phyloP scores from a whole-genome alignment of 2,113 vertebrate genomes.

The Chlorocebus sabaeus region DNA sequence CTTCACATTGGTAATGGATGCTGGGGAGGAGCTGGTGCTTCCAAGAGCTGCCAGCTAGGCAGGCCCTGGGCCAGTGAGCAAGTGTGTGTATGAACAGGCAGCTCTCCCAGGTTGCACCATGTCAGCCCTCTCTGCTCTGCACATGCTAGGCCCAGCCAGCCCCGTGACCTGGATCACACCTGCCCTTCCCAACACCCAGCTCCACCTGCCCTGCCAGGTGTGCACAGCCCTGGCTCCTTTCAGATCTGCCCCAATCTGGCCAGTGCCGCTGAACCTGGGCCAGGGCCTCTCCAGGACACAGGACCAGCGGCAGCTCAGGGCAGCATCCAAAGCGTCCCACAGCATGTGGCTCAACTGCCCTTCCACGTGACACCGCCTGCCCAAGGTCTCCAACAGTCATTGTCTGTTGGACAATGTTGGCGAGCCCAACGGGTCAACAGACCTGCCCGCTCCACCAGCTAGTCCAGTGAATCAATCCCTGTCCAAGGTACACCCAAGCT shows the following conservation, averaged over 20 bases:
- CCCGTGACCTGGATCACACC: neutral
- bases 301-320: neutral
- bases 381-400: neutral
- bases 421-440: too few relatives aligned
- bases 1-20: neutral
- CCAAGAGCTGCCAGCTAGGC: neutral
- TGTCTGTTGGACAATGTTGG: too few relatives aligned
- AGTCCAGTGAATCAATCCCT: neutral
- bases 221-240: neutral
- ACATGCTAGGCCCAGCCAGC: neutral
- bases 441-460: neutral
- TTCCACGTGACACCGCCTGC: neutral
- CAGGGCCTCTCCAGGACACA: neutral
- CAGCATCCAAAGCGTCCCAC: fast-evolving
- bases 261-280: neutral
- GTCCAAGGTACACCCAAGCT: neutral
- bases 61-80: neutral
- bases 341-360: neutral
- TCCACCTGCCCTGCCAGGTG: neutral
- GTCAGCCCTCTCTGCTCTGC: neutral
- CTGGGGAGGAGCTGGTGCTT: neutral
- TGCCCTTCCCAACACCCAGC: neutral
- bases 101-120: neutral
- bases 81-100: too few relatives aligned
- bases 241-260: neutral